These are phyloP conservation scores for Coreoperca whiteheadi DNA, from an alignment of 2,113 vertebrate genomes.

Conservation along the genomic window DNA sequence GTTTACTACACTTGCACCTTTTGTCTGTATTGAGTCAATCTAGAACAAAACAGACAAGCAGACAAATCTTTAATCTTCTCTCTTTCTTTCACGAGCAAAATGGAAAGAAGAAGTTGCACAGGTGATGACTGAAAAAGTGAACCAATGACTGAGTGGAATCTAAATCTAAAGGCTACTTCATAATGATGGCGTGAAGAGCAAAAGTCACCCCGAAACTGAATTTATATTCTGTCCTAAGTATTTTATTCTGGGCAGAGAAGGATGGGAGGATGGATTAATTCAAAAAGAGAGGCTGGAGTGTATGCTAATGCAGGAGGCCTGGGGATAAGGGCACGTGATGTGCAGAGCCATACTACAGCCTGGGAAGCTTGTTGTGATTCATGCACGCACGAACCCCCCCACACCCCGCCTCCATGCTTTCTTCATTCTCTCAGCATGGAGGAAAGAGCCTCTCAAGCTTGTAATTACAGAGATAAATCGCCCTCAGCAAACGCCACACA, in stretches of 20 bases:
- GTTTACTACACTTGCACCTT: neutral
- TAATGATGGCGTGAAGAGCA: constrained; percentile 26
- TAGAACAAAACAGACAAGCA: neutral
- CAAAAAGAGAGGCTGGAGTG: constrained; percentile 41
- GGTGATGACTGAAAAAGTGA: neutral
- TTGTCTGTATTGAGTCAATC: neutral
- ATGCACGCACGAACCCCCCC: too few species aligned
- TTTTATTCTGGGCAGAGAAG: constrained; percentile 8
- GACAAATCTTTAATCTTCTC: neutral
- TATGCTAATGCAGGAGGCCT: constrained; percentile 47
- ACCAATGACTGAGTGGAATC: neutral
- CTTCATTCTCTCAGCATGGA: constrained; percentile 60
- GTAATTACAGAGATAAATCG: constrained; percentile 73
- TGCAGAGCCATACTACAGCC: constrained; percentile 16
- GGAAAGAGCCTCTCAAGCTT: constrained; percentile 67
- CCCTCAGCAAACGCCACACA: constrained; percentile 39
- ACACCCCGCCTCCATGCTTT: constrained; percentile 31
- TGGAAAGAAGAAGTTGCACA: neutral
- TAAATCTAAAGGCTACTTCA: constrained; percentile 28
- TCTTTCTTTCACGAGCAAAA: neutral
- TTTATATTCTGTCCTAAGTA: constrained; percentile 36
- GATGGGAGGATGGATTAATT: constrained; percentile 39
- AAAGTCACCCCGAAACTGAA: constrained; percentile 50
- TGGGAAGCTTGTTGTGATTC: constrained; percentile 28
- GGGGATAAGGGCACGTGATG: constrained; percentile 35